Evolutionary conservation across 2,888 invertebrate genomes (phyloP).

Genomic region (Homarus gammarus): DNA sequence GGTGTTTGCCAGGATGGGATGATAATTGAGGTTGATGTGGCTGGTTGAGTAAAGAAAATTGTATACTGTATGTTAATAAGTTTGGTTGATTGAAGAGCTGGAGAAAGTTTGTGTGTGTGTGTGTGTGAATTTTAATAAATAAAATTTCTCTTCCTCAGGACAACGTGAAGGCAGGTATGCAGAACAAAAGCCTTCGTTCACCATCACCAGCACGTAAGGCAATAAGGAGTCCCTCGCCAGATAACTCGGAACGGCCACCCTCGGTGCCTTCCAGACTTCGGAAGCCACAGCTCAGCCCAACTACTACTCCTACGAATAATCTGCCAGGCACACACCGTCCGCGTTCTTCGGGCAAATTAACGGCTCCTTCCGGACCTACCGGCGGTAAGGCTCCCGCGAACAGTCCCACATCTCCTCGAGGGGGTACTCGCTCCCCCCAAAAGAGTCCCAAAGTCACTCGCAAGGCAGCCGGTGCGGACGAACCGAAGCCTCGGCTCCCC

Average conservation of each 20-base stretch:
- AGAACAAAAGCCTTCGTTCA: constrained; percentile 52
- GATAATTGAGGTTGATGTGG: too few relatives aligned
- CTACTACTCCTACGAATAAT: constrained; percentile 54
- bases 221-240: constrained; percentile 68
- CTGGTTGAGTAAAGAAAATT: too few relatives aligned
- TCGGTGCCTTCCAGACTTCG: constrained; percentile 72
- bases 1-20: too few relatives aligned
- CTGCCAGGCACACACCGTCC: constrained; percentile 65
- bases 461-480: constrained; percentile 45
- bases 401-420: constrained; percentile 43
- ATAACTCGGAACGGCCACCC: constrained; percentile 61
- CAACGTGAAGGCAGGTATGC: constrained; percentile 35
- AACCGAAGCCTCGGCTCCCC: constrained; percentile 54
- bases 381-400: constrained; percentile 38
- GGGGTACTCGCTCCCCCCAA: constrained; percentile 53
- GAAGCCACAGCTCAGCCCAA: constrained; percentile 64
- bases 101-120: too few relatives aligned
- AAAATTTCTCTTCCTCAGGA: constrained; percentile 26
- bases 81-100: too few relatives aligned
- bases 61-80: too few relatives aligned
- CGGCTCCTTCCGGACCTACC: constrained; percentile 35
- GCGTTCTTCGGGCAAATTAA: constrained; percentile 45
- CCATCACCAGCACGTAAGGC: constrained; percentile 66
- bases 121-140: too few relatives aligned
- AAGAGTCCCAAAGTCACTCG: constrained; percentile 61